phyloP scores from a whole-genome alignment of 1,140 invertebrate species.

The Cydia strobilella region DNA sequence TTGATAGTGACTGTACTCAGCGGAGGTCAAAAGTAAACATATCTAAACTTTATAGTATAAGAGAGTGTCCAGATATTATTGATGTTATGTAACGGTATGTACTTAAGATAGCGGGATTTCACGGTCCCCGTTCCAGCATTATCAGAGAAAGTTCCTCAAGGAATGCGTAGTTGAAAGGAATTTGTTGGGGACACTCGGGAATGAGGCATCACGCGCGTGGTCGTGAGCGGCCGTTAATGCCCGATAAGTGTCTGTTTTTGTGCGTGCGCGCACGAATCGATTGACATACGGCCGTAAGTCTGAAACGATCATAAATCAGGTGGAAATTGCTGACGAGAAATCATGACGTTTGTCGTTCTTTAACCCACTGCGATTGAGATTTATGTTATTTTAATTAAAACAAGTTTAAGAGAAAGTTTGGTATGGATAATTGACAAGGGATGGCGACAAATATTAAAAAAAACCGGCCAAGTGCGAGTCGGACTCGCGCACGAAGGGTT shows the following conservation, averaged over 20 bases:
- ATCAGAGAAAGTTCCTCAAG: slow-evolving; percentile 70
- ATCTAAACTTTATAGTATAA: slow-evolving; percentile 19
- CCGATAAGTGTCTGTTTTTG: slow-evolving; percentile 9
- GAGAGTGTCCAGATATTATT: neutral
- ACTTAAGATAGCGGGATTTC: slow-evolving; percentile 27
- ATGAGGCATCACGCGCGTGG: slow-evolving; percentile 6
- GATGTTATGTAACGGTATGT: neutral
- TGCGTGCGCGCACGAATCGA: neutral
- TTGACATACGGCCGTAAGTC: slow-evolving; percentile 1
- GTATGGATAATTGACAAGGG: neutral
- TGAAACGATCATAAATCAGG: slow-evolving; percentile 9
- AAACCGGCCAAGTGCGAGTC: no score
- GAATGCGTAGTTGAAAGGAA: slow-evolving; percentile 43
- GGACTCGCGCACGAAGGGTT: no score
- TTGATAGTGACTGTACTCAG: slow-evolving; percentile 51
- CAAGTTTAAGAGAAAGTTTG: neutral
- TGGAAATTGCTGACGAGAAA: slow-evolving; percentile 1
- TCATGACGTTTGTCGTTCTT: slow-evolving; percentile 16
- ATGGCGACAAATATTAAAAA: neutral
- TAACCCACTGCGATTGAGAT: neutral
- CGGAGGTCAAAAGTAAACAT: slow-evolving; percentile 53
- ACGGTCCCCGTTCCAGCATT: slow-evolving; percentile 50
- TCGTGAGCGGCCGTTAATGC: slow-evolving; percentile 12
- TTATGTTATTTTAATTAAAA: slow-evolving; percentile 5
- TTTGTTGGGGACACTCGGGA: slow-evolving; percentile 21